Evolutionary conservation across 1,140 invertebrate genomes (phyloP).

Genomic region (Eufriesea mexicana): DNA sequence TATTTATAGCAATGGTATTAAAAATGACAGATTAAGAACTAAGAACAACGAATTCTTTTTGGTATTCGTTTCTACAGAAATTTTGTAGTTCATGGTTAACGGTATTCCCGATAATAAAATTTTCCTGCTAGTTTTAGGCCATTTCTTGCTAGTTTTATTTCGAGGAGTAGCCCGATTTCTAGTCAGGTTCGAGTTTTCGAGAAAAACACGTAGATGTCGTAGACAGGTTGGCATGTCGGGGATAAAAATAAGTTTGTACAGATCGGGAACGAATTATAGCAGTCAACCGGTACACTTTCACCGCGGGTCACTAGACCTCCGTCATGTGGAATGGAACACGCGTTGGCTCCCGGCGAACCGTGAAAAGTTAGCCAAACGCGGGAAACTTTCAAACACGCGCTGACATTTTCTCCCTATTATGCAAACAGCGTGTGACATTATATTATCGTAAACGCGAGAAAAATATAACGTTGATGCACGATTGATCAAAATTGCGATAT

Average conservation of each 20-base stretch:
- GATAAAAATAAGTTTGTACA: not conserved
- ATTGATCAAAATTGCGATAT: no score
- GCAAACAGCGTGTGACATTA: no score
- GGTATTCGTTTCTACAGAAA: no score
- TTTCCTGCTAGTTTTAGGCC: not conserved
- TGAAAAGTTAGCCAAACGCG: not conserved
- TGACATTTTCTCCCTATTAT: not conserved
- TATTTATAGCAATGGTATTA: no score
- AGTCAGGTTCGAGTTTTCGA: not conserved
- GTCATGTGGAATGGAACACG: not conserved
- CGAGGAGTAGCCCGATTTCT: not conserved
- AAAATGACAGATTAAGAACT: no score
- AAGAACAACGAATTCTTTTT: no score
- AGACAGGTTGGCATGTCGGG: not conserved
- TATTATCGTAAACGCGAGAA: not conserved
- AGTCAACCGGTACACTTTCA: conserved; percentile 4
- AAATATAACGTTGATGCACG: not conserved
- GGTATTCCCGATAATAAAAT: no score
- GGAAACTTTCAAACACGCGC: not conserved
- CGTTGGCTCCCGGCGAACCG: not conserved
- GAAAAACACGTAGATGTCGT: not conserved
- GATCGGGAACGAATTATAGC: not conserved
- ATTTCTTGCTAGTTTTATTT: not conserved
- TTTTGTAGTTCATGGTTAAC: no score
- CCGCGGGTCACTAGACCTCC: not conserved